A percentile compares a stretch with the other conserved stretches of the same genome.
phyloP scores from a whole-genome alignment of 2,113 vertebrate genomes.

The Psilopsiagon aurifrons region DNA sequence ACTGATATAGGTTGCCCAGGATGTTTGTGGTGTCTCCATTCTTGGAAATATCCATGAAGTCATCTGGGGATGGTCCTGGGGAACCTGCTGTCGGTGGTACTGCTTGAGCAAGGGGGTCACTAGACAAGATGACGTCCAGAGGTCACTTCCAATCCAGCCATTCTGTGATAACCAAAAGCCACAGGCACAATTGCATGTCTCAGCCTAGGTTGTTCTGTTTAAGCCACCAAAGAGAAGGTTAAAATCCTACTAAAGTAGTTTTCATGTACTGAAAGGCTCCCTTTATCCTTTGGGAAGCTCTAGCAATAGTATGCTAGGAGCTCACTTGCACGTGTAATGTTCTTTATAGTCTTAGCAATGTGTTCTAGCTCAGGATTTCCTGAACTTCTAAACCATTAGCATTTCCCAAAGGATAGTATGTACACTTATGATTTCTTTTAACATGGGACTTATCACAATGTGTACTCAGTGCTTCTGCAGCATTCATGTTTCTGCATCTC shows the following conservation, averaged over 20 bases:
- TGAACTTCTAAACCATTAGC: background rate
- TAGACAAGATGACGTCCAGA: background rate
- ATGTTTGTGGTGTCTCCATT: background rate
- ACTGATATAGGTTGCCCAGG: background rate
- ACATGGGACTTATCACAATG: background rate
- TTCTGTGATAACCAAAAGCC: background rate
- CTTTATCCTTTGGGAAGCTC: background rate
- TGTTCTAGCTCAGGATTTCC: background rate
- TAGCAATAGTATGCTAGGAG: background rate
- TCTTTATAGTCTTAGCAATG: background rate
- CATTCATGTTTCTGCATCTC: background rate
- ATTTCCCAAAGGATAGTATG: background rate
- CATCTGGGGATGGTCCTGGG: background rate
- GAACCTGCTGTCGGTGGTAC: background rate
- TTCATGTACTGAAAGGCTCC: background rate
- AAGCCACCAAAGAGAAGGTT: background rate
- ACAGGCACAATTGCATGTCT: background rate
- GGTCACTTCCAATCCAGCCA: background rate
- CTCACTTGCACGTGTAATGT: background rate
- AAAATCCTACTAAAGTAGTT: background rate
- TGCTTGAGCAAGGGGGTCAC: background rate
- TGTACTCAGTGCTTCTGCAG: background rate
- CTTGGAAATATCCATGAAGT: background rate
- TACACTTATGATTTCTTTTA: background rate
- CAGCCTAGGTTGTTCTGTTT: background rate